A percentile compares a stretch with the other conserved stretches of the same genome.
Evolutionary conservation across 1,140 invertebrate species (phyloP).

Genomic region (Ruditapes philippinarum): DNA sequence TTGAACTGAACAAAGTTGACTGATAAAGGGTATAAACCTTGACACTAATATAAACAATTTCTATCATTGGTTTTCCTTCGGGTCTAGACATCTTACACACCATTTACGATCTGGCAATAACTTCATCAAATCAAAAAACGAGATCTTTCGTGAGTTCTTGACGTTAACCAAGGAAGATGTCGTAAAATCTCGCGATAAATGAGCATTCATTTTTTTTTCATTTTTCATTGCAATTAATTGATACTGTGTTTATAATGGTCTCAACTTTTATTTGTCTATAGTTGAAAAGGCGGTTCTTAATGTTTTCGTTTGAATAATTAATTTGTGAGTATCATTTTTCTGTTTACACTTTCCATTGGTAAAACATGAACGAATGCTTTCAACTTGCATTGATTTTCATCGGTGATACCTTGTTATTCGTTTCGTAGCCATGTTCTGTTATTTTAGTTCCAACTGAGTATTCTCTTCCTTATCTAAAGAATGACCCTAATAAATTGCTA

Average conservation of each 20-base stretch:
- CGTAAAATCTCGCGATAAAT: neutral
- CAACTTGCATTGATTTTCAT: conserved; percentile 17
- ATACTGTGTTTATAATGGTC: neutral
- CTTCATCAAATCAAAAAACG: neutral
- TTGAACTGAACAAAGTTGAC: no score
- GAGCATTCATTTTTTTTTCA: neutral
- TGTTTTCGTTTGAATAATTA: conserved; percentile 44
- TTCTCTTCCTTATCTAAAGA: neutral
- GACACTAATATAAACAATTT: no score
- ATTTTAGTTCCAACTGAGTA: conserved; percentile 23
- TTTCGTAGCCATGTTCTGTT: conserved; percentile 21
- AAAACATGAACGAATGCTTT: conserved; percentile 41
- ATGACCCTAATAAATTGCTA: neutral
- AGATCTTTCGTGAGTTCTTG: neutral
- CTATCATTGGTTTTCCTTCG: no score
- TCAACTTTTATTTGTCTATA: conserved; percentile 11
- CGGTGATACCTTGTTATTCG: neutral
- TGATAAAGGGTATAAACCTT: no score
- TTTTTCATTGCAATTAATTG: neutral
- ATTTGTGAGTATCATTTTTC: neutral
- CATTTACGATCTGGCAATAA: no score
- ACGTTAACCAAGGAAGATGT: neutral
- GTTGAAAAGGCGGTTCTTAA: neutral
- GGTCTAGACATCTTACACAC: no score
- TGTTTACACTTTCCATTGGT: conserved; percentile 9